phyloP scores from a whole-genome alignment of 2,888 invertebrate species.

The Drosophila mimetica region DNA sequence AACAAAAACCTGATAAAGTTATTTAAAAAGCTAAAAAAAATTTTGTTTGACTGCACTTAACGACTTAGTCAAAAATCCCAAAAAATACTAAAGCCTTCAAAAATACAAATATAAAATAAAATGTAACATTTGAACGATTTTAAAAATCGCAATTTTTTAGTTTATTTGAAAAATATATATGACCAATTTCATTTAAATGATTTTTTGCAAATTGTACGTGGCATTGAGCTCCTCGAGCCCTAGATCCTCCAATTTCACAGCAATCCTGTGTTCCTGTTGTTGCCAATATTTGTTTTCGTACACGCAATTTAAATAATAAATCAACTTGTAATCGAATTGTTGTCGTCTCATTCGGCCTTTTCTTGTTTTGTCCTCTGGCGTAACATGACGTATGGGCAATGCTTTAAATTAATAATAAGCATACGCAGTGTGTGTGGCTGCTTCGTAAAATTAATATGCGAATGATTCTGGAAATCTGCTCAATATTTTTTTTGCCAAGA shows the following conservation, averaged over 20 bases:
- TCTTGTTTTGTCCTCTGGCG: slow-evolving; percentile 16
- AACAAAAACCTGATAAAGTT: too few species aligned
- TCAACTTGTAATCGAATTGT: slow-evolving; percentile 45
- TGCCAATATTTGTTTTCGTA: slow-evolving; percentile 25
- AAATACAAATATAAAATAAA: too few species aligned
- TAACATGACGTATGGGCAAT: slow-evolving; percentile 53
- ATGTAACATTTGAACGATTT: too few species aligned
- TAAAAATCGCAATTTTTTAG: too few species aligned
- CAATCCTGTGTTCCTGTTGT: background rate
- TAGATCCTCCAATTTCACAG: background rate
- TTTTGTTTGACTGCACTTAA: too few species aligned
- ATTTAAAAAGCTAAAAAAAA: too few species aligned
- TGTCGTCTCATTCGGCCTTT: slow-evolving; percentile 17
- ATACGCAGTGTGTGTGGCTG: slow-evolving; percentile 48
- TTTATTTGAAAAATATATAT: too few species aligned
- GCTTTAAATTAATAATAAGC: slow-evolving; percentile 53
- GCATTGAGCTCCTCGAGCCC: slow-evolving; percentile 5
- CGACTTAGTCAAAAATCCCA: too few species aligned
- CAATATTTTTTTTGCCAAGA: background rate
- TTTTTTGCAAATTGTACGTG: slow-evolving; percentile 3
- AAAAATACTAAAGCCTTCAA: too few species aligned
- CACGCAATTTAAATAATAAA: slow-evolving; percentile 64
- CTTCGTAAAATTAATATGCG: slow-evolving; percentile 2
- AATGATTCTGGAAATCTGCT: slow-evolving; percentile 12
- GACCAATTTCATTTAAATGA: too few species aligned